Conservation (phyloP, 2,113 vertebrate species). For the Chlorodrepanis virens region DNA sequence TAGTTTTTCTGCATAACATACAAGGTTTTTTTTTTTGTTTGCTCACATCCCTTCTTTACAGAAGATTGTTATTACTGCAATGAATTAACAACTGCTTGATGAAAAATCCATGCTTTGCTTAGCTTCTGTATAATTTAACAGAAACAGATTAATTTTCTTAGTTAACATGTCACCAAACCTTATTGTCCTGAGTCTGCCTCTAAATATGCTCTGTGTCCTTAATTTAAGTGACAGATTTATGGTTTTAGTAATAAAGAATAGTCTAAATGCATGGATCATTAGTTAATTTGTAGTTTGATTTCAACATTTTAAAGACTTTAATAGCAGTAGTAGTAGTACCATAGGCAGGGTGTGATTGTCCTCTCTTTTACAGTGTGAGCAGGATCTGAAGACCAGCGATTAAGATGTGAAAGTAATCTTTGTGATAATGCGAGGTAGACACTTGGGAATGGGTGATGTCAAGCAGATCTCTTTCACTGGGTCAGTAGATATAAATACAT, state of each 20-base stretch:
- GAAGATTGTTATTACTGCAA: neutral
- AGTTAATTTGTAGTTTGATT: neutral
- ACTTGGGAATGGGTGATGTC: neutral
- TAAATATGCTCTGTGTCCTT: neutral
- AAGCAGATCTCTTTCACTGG: neutral
- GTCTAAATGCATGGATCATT: neutral
- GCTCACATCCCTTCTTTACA: rapidly evolving
- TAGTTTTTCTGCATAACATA: neutral
- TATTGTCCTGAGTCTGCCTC: neutral
- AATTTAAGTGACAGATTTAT: neutral
- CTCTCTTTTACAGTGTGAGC: neutral
- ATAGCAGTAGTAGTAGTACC: neutral
- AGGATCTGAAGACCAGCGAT: neutral
- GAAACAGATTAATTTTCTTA: neutral
- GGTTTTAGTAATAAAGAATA: neutral
- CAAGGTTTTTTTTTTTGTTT: neutral
- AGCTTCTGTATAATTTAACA: neutral
- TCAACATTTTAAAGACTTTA: neutral
- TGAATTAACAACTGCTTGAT: neutral
- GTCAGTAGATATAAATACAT: neutral
- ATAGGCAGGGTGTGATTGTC: neutral
- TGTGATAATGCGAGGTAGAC: neutral
- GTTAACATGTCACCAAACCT: neutral
- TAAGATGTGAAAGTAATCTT: neutral
- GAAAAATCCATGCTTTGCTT: neutral